phyloP scores from a whole-genome alignment of 2,888 invertebrate species.

The Crocallis elinguaria region DNA sequence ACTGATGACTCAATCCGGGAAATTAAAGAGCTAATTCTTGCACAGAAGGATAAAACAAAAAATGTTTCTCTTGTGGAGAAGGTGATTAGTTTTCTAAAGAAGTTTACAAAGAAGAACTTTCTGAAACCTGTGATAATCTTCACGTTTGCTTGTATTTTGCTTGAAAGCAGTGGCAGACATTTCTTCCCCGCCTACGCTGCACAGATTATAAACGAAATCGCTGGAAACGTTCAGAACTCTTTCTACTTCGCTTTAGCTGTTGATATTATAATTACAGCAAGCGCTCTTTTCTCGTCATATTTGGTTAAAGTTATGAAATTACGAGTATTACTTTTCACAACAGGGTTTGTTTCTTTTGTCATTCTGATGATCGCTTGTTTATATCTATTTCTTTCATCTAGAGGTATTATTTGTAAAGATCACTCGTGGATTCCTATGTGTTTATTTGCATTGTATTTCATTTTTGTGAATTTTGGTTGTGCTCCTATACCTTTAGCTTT shows the following conservation, averaged over 20 bases:
- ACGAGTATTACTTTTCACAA: conserved; percentile 48
- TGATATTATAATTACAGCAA: conserved; percentile 44
- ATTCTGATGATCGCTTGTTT: conserved; percentile 39
- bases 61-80: conserved; percentile 3
- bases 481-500: conserved; percentile 63
- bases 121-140: conserved; percentile 42
- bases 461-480: conserved; percentile 65
- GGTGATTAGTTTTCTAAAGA: conserved; percentile 25
- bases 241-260: conserved; percentile 47
- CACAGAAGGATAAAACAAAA: conserved; percentile 41
- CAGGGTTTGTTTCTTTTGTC: conserved; percentile 41
- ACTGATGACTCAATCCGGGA: conserved; percentile 42
- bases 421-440: neutral
- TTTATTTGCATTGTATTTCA: conserved; percentile 44
- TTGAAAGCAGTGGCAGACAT: conserved; percentile 50
- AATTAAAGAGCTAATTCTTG: conserved; percentile 44
- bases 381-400: conserved; percentile 34
- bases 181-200: conserved; percentile 50
- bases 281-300: conserved; percentile 36
- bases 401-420: neutral
- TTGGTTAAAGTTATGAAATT: conserved; percentile 40
- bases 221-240: conserved; percentile 30
- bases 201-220: conserved; percentile 47
- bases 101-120: conserved; percentile 40
- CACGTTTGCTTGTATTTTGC: conserved; percentile 37